A percentile compares a stretch with the other conserved stretches of the same genome.
phyloP scores from a whole-genome alignment of 2,113 vertebrate species.

The Oreochromis tanganicae region DNA sequence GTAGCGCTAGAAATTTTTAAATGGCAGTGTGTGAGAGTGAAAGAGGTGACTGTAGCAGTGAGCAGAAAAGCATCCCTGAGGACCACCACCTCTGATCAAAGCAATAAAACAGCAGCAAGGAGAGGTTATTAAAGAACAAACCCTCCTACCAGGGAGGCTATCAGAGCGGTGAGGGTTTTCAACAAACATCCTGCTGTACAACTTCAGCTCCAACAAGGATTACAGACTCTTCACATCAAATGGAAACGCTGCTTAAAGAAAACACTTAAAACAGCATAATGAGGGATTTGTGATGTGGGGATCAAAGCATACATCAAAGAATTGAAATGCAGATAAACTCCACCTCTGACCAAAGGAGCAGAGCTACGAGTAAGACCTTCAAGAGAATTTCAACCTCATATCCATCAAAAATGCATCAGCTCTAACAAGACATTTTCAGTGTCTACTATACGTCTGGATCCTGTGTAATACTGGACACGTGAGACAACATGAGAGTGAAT shows the following conservation, averaged over 20 bases:
- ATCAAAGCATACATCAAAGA: slow-evolving; percentile 15
- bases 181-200: background rate
- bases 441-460: background rate
- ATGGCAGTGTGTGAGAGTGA: background rate
- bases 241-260: background rate
- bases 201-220: background rate
- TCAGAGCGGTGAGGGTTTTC: background rate
- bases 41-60: background rate
- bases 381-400: background rate
- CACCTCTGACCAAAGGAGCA: background rate
- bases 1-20: background rate
- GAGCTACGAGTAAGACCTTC: background rate
- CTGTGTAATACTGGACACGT: background rate
- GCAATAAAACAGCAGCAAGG: background rate
- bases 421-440: background rate
- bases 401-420: background rate
- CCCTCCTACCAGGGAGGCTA: background rate
- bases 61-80: background rate
- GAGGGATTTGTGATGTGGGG: background rate
- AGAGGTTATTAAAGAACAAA: background rate
- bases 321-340: background rate
- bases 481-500: background rate
- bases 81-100: background rate
- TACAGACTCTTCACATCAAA: background rate
- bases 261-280: background rate